A percentile compares a stretch with the other conserved stretches of the same genome.
phyloP scores from a whole-genome alignment of 2,888 invertebrate species.

The Protula sp. region DNA sequence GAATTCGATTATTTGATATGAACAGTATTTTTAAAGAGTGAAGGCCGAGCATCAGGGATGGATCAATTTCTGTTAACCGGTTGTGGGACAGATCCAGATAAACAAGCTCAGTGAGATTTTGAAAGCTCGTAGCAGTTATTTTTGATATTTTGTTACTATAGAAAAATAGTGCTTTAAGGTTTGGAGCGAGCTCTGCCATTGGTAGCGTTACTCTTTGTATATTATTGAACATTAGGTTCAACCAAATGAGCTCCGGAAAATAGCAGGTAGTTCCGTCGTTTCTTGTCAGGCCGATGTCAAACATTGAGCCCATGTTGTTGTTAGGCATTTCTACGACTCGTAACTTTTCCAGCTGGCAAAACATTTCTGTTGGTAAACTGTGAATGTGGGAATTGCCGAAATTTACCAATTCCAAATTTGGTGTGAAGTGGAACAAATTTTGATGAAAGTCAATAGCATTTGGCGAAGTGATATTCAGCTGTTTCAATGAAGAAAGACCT shows the following conservation, averaged over 20 bases:
- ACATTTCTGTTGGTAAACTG: not conserved
- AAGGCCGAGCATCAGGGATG: not conserved
- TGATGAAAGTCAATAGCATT: too few species aligned
- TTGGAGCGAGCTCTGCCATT: not conserved
- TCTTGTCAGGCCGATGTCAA: not conserved
- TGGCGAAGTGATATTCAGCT: not conserved
- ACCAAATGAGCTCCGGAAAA: not conserved
- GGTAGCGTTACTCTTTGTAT: not conserved
- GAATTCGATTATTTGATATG: not conserved
- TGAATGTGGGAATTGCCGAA: not conserved
- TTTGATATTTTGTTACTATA: not conserved
- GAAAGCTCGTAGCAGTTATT: not conserved
- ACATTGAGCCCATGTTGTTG: not conserved
- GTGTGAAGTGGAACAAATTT: not conserved
- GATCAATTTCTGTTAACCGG: not conserved
- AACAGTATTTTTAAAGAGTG: not conserved
- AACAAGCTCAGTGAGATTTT: not conserved
- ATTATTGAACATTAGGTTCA: not conserved
- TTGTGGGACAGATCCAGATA: not conserved
- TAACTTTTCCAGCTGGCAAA: not conserved
- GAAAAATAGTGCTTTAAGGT: not conserved
- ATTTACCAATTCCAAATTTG: not conserved
- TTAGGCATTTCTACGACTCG: not conserved
- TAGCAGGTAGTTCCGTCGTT: not conserved
- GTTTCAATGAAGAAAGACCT: not conserved